Percentiles rank a stretch among this genome's conserved stretches.
Evolutionary conservation across 2,888 invertebrate species (phyloP).

Genomic region (Andrena fulva): DNA sequence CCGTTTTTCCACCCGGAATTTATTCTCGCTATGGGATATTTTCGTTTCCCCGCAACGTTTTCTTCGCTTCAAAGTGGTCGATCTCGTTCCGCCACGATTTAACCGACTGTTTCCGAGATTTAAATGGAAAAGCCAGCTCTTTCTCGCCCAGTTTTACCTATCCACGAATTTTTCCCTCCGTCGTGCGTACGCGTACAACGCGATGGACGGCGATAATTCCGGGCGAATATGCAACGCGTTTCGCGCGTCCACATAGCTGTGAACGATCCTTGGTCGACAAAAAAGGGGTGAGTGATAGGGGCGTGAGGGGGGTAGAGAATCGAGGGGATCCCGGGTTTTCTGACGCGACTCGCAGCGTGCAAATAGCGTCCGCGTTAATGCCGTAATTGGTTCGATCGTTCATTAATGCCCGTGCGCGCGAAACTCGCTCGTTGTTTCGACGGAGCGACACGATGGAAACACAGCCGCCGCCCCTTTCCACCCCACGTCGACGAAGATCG

Average conservation of each 20-base stretch:
- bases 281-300: background rate
- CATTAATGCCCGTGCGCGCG: conserved; percentile 14
- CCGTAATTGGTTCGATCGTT: conserved; percentile 20
- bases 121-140: conserved; percentile 29
- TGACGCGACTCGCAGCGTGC: background rate
- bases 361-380: conserved; percentile 1
- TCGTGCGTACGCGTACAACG: background rate
- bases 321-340: background rate
- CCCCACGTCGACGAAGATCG: background rate
- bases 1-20: conserved; percentile 1
- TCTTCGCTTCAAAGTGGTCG: background rate
- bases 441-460: background rate
- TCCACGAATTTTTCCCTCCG: background rate
- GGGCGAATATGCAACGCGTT: conserved; percentile 15
- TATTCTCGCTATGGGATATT: conserved; percentile 25
- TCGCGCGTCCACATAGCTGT: background rate
- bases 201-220: conserved; percentile 14
- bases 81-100: conserved; percentile 40
- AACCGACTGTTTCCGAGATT: conserved; percentile 28
- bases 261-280: conserved; percentile 7
- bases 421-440: conserved; percentile 17
- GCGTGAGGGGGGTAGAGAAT: background rate
- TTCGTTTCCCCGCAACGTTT: background rate
- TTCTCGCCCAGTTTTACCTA: background rate
- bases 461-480: background rate